Percentiles rank a stretch among this genome's conserved stretches.
Evolutionary conservation across 2,797 vertebrate genomes (phyloP).

Genomic region (Chloroceryle amazona): DNA sequence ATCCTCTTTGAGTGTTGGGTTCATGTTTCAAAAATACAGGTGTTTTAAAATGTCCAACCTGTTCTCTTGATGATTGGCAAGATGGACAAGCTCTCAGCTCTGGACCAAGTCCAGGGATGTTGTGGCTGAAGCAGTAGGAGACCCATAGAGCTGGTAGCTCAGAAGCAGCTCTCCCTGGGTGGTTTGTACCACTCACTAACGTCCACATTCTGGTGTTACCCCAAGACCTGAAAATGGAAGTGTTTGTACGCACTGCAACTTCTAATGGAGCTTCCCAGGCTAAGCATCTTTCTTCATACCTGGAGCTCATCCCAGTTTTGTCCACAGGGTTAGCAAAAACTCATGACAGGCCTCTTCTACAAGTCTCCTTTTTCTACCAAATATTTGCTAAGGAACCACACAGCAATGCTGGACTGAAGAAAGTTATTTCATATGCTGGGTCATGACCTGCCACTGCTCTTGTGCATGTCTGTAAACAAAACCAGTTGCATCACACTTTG

Average conservation of each 20-base stretch:
- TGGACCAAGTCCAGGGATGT: fast-evolving
- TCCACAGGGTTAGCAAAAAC: background rate
- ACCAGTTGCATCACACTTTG: background rate
- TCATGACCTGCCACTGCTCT: background rate
- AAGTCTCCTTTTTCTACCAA: background rate
- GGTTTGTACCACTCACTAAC: background rate
- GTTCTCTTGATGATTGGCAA: background rate
- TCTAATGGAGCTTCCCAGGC: background rate
- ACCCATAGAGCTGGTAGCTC: fast-evolving
- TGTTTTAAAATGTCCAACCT: background rate
- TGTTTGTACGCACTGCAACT: fast-evolving
- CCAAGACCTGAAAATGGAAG: background rate
- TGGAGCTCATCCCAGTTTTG: background rate
- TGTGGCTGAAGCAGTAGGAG: background rate
- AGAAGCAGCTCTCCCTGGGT: fast-evolving
- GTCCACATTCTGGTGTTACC: background rate
- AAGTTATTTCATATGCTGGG: background rate
- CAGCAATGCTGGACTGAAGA: background rate
- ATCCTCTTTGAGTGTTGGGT: fast-evolving
- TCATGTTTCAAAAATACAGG: fast-evolving
- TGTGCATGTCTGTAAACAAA: background rate
- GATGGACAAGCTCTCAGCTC: background rate
- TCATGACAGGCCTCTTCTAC: background rate
- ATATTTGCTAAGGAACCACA: background rate
- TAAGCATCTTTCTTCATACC: background rate